phyloP scores from a whole-genome alignment of 1,140 invertebrate species.

The Adelges cooleyi region DNA sequence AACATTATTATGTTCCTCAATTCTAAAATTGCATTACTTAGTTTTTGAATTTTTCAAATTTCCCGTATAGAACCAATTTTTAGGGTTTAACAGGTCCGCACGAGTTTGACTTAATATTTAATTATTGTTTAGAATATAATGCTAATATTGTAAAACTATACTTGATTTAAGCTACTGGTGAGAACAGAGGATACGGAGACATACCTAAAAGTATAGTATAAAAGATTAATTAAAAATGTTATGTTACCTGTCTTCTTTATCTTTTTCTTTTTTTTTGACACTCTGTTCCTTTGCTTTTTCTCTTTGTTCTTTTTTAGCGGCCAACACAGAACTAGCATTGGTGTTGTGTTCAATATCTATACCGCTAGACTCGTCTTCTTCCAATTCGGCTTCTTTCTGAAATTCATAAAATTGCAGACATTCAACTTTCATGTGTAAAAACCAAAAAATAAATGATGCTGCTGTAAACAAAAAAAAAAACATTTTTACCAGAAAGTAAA shows the following conservation, averaged over 20 bases:
- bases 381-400: slow-evolving; percentile 30
- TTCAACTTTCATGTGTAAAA: not conserved
- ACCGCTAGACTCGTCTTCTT: slow-evolving; percentile 43
- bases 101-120: no score
- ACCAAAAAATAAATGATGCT: not conserved
- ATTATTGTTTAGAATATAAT: no score
- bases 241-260: slow-evolving; percentile 74
- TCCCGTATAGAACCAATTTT: no score
- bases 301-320: slow-evolving; percentile 60
- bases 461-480: no score
- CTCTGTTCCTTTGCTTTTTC: slow-evolving; percentile 65
- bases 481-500: not conserved
- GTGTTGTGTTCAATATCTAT: slow-evolving; percentile 58
- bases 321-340: slow-evolving; percentile 58
- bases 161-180: no score
- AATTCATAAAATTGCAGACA: not conserved
- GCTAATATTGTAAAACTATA: slow-evolving; percentile 6
- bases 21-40: no score
- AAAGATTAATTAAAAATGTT: no score
- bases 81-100: no score
- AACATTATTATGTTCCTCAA: no score
- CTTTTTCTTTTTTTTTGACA: slow-evolving; percentile 73
- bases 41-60: no score
- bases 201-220: no score
- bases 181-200: no score